Conservation (phyloP, 2,113 vertebrate genomes). For the Ammodramus savannarum region DNA sequence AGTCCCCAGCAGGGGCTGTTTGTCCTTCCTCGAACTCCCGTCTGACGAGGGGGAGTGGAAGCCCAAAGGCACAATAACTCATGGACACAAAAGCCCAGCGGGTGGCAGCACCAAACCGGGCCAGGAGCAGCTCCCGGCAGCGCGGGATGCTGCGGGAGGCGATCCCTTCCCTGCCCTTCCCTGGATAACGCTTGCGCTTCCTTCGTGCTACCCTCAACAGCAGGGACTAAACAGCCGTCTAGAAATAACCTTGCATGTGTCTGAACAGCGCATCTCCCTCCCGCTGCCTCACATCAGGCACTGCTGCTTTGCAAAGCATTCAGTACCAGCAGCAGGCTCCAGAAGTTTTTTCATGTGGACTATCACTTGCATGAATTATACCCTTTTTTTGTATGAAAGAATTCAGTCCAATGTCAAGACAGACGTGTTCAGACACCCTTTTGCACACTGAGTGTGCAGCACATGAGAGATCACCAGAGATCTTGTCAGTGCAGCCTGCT, state of each 20-base stretch:
- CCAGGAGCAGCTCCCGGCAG: neutral
- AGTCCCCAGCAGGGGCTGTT: neutral
- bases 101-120: neutral
- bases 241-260: rapidly evolving
- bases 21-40: neutral
- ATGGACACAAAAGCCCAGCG: neutral
- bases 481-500: rapidly evolving
- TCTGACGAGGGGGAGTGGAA: neutral
- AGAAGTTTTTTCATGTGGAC: neutral
- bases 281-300: rapidly evolving
- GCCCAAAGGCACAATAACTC: neutral
- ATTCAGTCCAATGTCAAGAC: rapidly evolving
- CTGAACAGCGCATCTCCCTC: neutral
- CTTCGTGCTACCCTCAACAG: neutral
- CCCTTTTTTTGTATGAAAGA: neutral
- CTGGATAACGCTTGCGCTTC: rapidly evolving
- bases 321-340: rapidly evolving
- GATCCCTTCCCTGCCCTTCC: neutral
- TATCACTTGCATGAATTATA: neutral
- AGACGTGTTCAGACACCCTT: rapidly evolving
- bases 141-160: rapidly evolving
- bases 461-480: rapidly evolving
- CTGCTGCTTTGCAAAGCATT: neutral
- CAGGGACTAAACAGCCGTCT: neutral
- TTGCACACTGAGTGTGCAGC: rapidly evolving